Percentiles rank a stretch among this genome's conserved stretches.
These are phyloP conservation scores for pig (Sus scrofa) DNA, from an alignment of 2,113 vertebrate genomes.

Conservation along the genomic window DNA sequence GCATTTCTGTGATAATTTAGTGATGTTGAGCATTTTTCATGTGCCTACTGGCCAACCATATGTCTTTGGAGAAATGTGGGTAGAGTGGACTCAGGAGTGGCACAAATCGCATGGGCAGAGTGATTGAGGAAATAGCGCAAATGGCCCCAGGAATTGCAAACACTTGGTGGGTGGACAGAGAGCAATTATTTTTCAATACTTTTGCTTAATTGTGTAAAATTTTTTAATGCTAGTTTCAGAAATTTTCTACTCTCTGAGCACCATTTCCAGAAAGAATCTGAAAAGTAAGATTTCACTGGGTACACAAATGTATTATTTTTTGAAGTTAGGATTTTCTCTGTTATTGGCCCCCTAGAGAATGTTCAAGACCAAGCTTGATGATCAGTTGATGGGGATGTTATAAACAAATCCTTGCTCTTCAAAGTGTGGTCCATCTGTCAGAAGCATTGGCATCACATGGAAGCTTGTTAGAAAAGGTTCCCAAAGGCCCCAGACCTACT, in stretches of 20 bases:
- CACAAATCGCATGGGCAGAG: too few species aligned
- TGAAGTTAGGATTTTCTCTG: not conserved
- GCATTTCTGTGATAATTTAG: too few species aligned
- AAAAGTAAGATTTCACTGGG: slow-evolving; percentile 3
- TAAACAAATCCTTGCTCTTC: slow-evolving; percentile 10
- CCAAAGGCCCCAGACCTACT: not conserved
- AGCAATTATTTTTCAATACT: slow-evolving; percentile 5
- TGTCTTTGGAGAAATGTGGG: too few species aligned
- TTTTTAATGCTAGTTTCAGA: not conserved
- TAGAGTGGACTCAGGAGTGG: too few species aligned
- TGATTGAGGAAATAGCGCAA: too few species aligned
- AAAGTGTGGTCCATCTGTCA: not conserved
- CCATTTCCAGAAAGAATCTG: not conserved
- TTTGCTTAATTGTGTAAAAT: slow-evolving; percentile 40
- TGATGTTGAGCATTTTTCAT: too few species aligned
- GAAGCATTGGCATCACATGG: not conserved
- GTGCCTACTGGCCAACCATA: too few species aligned
- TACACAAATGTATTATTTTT: not conserved
- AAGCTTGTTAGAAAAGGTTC: not conserved
- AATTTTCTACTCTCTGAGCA: not conserved
- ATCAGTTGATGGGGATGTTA: not conserved
- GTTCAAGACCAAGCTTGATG: not conserved
- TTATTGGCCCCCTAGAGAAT: not conserved
- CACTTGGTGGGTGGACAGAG: too few species aligned
- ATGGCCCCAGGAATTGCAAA: too few species aligned